Evolutionary conservation across 1,140 invertebrate species (phyloP), one percentile per base, ranked within the genome.

Genomic region (Ceratoteleas bidentatus): DNA sequence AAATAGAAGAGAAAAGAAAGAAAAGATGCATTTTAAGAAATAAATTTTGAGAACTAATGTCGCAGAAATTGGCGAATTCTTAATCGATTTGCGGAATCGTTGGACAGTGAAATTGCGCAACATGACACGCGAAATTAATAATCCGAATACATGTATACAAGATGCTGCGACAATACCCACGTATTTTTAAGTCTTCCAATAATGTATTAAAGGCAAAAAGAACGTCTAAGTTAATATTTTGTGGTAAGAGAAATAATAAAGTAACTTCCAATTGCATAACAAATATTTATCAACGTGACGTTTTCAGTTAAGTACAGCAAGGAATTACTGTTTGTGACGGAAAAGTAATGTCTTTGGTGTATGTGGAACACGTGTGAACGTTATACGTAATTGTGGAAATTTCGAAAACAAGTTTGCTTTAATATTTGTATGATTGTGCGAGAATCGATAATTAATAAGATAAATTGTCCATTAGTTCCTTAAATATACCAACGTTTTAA

Each of bases 121-220:
- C n/a, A n/a, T n/a, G n/a, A n/a, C n/a, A n/a, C n/a, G n/a, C n/a
- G n/a, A n/a, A n/a, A n/a, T n/a, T n/a, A n/a, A n/a, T 2, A 24
- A 24, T 24, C 24, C 1, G 24, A 24, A 24, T 24, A 24, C 24
- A 24, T 65, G 40, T 36, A 56, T 32, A 47, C 8, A 47, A 56
- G 40, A 43, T 54, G 10, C 54, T 49, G 40, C 32, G 52, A 68
- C 64, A 47, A 68, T 68, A 56, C n/a, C n/a, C n/a, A n/a, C 56
- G 57, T 68, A 47, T 68, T 53, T 66, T 68, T 68, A 68, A 56
- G 64, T 68, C 64, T 68, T 68, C 64, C 64, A 56, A 11, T 68
- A 40, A 58, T 52, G 11, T 60, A 56, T 57, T 49, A 62, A 50
- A 24, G 24, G 24, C 24, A 24, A 24, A 24, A 24, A 24, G 24